These are phyloP conservation scores for Ceratosolen solmsi DNA, from an alignment of 1,140 invertebrate genomes.

Conservation along the genomic window DNA sequence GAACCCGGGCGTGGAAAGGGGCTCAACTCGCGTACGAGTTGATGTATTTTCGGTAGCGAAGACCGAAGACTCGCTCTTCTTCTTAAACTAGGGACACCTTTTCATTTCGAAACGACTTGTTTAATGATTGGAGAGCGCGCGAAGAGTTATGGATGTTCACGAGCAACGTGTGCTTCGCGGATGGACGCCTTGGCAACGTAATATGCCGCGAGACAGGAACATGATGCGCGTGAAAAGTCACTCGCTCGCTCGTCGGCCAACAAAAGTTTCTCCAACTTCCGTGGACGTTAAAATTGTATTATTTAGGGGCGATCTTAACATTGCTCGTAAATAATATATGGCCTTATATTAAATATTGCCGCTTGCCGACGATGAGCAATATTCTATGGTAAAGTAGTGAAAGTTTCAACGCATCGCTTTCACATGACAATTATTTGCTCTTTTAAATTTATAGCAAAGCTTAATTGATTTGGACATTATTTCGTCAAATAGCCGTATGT, in stretches of 20 bases:
- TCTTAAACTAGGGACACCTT: not conserved
- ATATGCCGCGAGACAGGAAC: not conserved
- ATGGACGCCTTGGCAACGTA: not conserved
- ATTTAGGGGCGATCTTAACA: not conserved
- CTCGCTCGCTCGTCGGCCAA: not conserved
- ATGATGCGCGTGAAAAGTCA: not conserved
- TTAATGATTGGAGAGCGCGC: not conserved
- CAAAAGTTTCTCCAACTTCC: not conserved
- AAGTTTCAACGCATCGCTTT: too few species aligned
- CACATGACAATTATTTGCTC: too few species aligned
- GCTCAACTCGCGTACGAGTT: not conserved
- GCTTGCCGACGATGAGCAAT: too few species aligned
- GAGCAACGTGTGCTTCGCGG: not conserved
- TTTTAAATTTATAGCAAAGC: too few species aligned
- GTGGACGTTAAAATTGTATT: not conserved
- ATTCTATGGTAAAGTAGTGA: too few species aligned
- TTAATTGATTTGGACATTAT: too few species aligned
- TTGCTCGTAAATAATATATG: not conserved
- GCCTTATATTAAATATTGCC: not conserved
- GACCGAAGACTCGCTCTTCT: not conserved
- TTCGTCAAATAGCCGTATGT: too few species aligned
- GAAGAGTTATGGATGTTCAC: not conserved
- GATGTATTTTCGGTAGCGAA: conserved; percentile 5
- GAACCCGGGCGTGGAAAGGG: not conserved
- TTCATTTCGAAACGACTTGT: not conserved